Base-by-base conservation (phyloP, 2,888 invertebrate species). In the Lasioglossum zephyrum region DNA sequence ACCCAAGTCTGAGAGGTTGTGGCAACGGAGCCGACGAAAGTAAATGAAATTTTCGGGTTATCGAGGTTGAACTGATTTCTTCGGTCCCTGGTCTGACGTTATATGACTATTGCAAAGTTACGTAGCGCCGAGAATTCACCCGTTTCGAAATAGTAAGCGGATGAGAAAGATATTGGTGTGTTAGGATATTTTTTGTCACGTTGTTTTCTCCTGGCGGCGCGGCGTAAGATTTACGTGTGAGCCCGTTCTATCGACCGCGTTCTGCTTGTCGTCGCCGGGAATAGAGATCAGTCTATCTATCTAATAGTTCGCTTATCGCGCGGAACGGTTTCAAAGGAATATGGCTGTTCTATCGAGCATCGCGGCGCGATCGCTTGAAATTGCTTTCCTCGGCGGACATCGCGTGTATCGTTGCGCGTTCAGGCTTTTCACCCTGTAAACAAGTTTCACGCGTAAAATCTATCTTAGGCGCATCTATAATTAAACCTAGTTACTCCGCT, bases 271-370 rank as follows among this genome's bases (percentile, higher is more conserved):
- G 44, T 63, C 26, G 44, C 31, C 39, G 57, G 4, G 70, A 57
- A 81, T 57, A 81, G 47, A 66, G 80, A 81, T 72, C 72, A 31
- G 70, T 81, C 39, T 47, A 57, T 60, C 57, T 76, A 47, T 60
- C 57, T 76, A 47, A 72, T 47, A 76, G 70, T 76, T 72, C 75
- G 31, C 70, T 81, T 81, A 36, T 72, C 77, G 69, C 26, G n/a
- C 18, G n/a, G 18, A 26, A 57, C 70, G 31, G n/a, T 76, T 81
- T 81, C 81, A 81, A 82, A 78, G 82, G 73, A 57, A n/a, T 8
- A 44, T 18, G n/a, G 69, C 39, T 49, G 77, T 73, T 47, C 16
- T 66, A 60, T 70, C 44, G 41, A 49, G 57, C 41, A 41, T 31
- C 36, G 74, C 44, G 41, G 31, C 70, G 26, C 57, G 47, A 79